Percentiles rank a stretch among this genome's conserved stretches.
phyloP scores from a whole-genome alignment of 2,113 vertebrate species.

The Proteles cristata region DNA sequence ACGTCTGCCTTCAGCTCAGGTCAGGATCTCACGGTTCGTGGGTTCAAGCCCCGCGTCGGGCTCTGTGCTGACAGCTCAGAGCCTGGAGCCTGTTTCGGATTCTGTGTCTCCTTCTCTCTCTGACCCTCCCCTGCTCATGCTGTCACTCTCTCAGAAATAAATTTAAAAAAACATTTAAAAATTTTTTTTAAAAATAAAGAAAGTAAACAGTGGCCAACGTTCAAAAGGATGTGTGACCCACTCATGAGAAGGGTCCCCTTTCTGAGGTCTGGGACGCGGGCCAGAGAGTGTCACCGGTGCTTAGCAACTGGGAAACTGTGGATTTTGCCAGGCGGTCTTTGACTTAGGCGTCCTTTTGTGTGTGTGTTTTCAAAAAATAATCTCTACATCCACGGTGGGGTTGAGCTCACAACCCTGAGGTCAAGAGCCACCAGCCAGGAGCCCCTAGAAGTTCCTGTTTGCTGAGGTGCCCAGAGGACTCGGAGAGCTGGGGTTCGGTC shows the following conservation, averaged over 20 bases:
- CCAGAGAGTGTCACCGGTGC: rapidly evolving
- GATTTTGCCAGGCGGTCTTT: background rate
- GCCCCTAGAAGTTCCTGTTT: background rate
- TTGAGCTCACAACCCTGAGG: background rate
- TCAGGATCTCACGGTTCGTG: no score
- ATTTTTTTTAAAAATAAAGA: background rate
- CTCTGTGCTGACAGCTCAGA: no score
- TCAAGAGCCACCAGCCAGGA: background rate
- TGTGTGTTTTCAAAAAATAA: background rate
- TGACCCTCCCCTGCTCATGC: no score
- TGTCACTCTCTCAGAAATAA: no score
- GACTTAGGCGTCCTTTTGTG: background rate
- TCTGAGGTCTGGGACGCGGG: background rate
- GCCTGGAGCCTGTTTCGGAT: no score
- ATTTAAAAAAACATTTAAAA: no score
- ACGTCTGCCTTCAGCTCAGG: no score
- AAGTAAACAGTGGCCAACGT: background rate
- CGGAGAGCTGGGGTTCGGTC: background rate
- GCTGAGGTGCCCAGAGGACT: background rate
- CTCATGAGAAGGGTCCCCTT: background rate
- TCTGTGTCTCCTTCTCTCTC: no score
- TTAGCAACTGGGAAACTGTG: background rate
- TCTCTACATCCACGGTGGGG: rapidly evolving
- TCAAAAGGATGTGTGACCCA: background rate
- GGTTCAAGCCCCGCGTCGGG: no score